Evolutionary conservation across 2,113 vertebrate species (phyloP), one percentile per base, ranked within the genome.

Genomic region (Eretmochelys imbricata): DNA sequence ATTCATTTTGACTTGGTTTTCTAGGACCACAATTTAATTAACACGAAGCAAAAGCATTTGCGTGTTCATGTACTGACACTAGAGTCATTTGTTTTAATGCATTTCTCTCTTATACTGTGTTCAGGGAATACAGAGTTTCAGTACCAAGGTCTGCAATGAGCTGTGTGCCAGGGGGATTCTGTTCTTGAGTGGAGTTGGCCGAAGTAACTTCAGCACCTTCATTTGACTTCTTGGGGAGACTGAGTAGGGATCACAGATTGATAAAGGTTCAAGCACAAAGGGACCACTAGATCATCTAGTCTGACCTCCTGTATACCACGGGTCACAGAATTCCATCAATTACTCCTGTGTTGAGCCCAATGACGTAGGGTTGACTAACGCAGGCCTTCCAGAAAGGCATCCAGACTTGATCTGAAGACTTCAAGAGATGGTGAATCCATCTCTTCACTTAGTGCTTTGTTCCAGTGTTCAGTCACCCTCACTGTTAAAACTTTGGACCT

Each of bases 1-100:
- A 99, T 95, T 92, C 46, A 20, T 95, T 92, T 90, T 55, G 12
- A 91, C 85, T 31, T 46, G 50, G 51, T 76, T 54, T n/a, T 89
- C 54, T 62, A 72, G 85, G 96, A 72, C 53, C 84, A 87, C 75
- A 87, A 42, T 88, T 88, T 80, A 75, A 94, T 86, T 92, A 17
- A 90, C 83, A 76, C 49, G 51, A 80, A 65, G 81, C 16, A 50
- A 76, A 53, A 42, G 11, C 5, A 62, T 81, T 75, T 19, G 51
- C 75, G 27, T 76, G 51, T 62, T 87, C 42, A 79, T 42, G 65
- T 91, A 84, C 35, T 69, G 57, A 72, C 38, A 84, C 80, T 81
- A 42, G 17, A 62, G n/a, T 78, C 16, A 17, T 42, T 51, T 31
- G 6, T 5, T 17, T 88, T 78, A 75, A n/a, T 27, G 35, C 48